phyloP scores from a whole-genome alignment of 2,797 vertebrate genomes.

The Sebastolobus alascanus region DNA sequence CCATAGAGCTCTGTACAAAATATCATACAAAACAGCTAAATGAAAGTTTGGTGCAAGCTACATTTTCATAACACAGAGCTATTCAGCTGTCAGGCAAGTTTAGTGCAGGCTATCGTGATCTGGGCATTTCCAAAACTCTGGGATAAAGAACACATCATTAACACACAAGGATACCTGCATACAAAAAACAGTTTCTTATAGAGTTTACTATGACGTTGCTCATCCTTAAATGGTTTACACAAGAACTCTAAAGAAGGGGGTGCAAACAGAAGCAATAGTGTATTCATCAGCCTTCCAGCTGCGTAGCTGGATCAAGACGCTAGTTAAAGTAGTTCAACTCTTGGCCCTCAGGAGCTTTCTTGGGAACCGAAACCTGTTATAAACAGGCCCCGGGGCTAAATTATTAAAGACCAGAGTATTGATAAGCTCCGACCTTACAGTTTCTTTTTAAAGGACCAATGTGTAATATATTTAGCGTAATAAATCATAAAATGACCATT shows the following conservation, averaged over 20 bases:
- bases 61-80: not conserved
- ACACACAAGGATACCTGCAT: not conserved
- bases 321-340: constrained; percentile 5
- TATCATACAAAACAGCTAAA: not conserved
- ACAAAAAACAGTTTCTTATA: not conserved
- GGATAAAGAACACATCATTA: not conserved
- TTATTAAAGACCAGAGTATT: not conserved
- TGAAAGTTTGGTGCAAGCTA: not conserved
- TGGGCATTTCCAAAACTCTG: not conserved
- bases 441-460: no score
- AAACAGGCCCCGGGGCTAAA: not conserved
- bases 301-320: constrained; percentile 25
- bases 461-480: no score
- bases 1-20: not conserved
- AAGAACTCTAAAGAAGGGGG: not conserved
- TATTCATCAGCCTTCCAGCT: constrained; percentile 29
- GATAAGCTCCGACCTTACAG: not conserved
- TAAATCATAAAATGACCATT: no score
- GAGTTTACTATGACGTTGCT: constrained; percentile 7
- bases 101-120: not conserved
- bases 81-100: not conserved
- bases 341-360: not conserved
- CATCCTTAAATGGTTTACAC: constrained; percentile 13
- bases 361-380: not conserved
- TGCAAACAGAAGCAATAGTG: constrained; percentile 1